A percentile compares a stretch with the other conserved stretches of the same genome.
phyloP scores from a whole-genome alignment of 2,113 vertebrate species.

The Verasper variegatus region DNA sequence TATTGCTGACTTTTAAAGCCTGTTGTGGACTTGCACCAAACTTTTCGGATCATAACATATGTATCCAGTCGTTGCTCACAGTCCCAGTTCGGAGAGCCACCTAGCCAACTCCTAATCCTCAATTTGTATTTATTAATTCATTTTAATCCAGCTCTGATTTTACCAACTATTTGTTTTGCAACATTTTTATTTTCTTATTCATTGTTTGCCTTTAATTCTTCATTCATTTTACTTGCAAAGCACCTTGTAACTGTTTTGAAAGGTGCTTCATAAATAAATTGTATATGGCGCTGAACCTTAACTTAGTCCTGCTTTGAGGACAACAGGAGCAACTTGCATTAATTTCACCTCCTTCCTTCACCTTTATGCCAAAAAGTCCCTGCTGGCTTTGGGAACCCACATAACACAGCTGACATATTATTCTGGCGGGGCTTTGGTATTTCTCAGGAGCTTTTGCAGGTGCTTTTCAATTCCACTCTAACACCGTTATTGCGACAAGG shows the following conservation, averaged over 20 bases:
- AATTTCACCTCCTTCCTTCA: constrained; percentile 7
- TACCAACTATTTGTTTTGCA: not conserved
- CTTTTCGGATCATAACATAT: no score
- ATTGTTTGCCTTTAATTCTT: no score
- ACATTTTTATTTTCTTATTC: not conserved
- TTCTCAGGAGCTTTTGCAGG: not conserved
- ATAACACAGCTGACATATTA: not conserved
- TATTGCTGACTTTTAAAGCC: no score
- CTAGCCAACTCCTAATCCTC: no score
- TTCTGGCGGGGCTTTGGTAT: not conserved
- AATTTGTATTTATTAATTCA: not conserved
- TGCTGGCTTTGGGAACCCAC: not conserved
- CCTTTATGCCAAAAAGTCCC: constrained; percentile 11
- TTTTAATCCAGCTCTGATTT: not conserved
- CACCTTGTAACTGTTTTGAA: no score
- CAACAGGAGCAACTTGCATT: not conserved
- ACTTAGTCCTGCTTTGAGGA: not conserved
- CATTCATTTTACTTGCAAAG: no score
- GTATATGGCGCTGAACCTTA: not conserved
- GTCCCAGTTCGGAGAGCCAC: no score
- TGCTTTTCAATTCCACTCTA: constrained; percentile 32
- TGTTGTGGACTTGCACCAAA: no score
- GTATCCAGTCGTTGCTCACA: no score
- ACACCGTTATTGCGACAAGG: constrained; percentile 20
- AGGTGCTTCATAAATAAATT: no score